Evolutionary conservation across 2,888 invertebrate genomes (phyloP).

Genomic region (Bibio marci): DNA sequence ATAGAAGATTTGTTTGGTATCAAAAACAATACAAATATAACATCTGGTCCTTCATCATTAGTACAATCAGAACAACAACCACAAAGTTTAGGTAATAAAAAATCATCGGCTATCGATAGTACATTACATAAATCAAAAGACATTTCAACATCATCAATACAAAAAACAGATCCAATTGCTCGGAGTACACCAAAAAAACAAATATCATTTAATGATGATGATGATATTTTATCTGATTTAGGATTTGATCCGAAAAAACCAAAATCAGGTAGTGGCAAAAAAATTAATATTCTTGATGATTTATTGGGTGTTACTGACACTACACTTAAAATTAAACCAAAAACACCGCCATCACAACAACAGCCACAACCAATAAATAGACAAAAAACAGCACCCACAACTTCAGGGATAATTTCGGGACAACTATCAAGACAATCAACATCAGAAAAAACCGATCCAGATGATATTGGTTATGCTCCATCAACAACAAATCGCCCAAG

Average conservation of each 20-base stretch:
- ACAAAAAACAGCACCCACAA: background rate
- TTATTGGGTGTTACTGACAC: slow-evolving; percentile 13
- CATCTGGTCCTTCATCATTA: background rate
- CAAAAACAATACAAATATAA: slow-evolving; percentile 12
- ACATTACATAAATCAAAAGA: background rate
- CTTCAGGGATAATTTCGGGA: slow-evolving; percentile 18
- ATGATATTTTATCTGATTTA: slow-evolving; percentile 22
- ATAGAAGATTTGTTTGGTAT: slow-evolving; percentile 27
- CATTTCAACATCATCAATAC: background rate
- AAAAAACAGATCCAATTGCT: background rate
- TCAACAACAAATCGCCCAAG: no score
- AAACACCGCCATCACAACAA: background rate
- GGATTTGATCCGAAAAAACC: slow-evolving; percentile 29
- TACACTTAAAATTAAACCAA: background rate
- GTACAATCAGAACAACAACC: background rate
- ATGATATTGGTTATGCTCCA: no score
- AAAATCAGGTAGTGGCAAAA: slow-evolving; percentile 14
- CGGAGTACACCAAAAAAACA: slow-evolving; percentile 1
- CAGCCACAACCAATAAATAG: no score
- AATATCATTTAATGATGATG: slow-evolving; percentile 11
- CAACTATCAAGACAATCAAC: slow-evolving; percentile 24
- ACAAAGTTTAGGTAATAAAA: background rate
- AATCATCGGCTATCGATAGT: background rate
- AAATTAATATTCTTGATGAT: slow-evolving; percentile 25
- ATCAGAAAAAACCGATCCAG: slow-evolving; percentile 16